A percentile compares a stretch with the other conserved stretches of the same genome.
Conservation (phyloP, 1,140 invertebrate species). For the Lepidurus packardi region DNA sequence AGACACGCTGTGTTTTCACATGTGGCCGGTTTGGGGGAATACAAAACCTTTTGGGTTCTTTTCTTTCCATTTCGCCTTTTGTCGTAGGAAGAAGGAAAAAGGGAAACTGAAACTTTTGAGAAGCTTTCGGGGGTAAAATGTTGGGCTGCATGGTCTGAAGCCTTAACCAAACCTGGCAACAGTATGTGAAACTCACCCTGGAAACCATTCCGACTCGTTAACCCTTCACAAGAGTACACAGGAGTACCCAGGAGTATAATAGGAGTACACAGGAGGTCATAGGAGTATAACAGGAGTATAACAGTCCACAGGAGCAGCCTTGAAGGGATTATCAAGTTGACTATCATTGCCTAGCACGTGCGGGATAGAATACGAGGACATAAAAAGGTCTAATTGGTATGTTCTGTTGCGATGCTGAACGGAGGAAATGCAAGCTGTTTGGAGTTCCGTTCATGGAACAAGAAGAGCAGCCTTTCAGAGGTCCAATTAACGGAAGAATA, state of each 20-base stretch:
- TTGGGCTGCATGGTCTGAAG: too few species aligned
- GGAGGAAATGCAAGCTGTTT: background rate
- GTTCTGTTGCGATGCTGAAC: background rate
- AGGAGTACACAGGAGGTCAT: too few species aligned
- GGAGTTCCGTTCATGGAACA: background rate
- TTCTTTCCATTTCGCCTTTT: background rate
- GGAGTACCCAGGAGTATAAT: too few species aligned
- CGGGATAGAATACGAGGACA: background rate
- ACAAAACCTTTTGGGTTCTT: background rate
- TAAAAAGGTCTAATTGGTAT: background rate
- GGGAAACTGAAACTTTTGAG: background rate
- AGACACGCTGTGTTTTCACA: constrained; percentile 21
- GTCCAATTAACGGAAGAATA: too few species aligned
- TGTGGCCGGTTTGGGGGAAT: constrained; percentile 2
- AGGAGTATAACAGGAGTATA: too few species aligned
- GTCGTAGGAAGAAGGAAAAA: constrained; percentile 12
- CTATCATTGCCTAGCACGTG: background rate
- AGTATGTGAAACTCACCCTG: background rate
- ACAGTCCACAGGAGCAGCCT: background rate
- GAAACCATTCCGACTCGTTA: background rate
- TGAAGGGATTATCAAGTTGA: background rate
- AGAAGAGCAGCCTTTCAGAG: too few species aligned
- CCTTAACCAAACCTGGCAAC: background rate
- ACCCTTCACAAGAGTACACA: background rate
- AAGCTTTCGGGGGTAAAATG: background rate